Conservation (phyloP, 2,888 invertebrate species). For the Lumbricus terrestris region DNA sequence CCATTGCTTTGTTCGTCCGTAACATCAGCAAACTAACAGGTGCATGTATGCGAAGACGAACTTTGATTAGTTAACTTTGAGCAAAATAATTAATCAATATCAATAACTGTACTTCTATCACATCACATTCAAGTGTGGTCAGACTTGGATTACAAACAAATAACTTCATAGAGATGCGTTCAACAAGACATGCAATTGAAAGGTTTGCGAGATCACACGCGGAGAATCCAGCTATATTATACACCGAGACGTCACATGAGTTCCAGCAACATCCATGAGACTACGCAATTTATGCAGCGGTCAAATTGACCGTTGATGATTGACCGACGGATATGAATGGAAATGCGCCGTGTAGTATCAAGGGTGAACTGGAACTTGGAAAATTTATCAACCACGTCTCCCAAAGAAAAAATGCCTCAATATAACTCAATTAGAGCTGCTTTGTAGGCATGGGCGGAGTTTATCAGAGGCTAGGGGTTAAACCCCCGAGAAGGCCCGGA, state of each 20-base stretch:
- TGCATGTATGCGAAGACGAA: not conserved
- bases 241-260: too few species aligned
- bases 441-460: too few species aligned
- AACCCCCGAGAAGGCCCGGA: too few species aligned
- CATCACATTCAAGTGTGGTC: not conserved
- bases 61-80: not conserved
- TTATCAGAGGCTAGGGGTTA: too few species aligned
- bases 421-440: too few species aligned
- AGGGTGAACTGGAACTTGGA: not conserved
- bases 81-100: not conserved
- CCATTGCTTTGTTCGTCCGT: too few species aligned
- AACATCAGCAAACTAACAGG: not conserved
- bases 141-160: not conserved
- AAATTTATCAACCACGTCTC: too few species aligned
- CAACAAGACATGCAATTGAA: not conserved
- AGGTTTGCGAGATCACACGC: not conserved
- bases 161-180: not conserved
- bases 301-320: not conserved
- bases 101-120: not conserved
- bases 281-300: not conserved
- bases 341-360: not conserved
- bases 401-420: not conserved
- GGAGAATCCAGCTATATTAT: not conserved
- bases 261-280: too few species aligned
- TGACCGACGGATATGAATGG: not conserved